phyloP scores from a whole-genome alignment of 2,113 vertebrate species.

The Neopipo cinnamomea region DNA sequence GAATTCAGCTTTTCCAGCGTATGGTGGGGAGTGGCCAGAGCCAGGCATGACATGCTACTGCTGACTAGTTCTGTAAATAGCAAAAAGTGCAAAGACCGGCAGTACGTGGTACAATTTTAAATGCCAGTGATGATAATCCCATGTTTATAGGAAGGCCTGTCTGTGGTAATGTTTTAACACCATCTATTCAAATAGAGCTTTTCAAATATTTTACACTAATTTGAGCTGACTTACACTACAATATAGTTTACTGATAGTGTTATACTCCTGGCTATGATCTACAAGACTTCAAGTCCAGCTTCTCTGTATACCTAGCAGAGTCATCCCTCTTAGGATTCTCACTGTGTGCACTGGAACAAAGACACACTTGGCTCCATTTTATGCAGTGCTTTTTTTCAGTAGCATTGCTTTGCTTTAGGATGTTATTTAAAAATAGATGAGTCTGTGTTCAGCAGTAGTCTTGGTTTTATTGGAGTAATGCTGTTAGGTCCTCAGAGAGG shows the following conservation, averaged over 20 bases:
- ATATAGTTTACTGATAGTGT: background rate
- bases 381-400: background rate
- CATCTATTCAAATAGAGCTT: background rate
- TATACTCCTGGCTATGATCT: background rate
- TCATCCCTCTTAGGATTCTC: background rate
- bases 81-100: background rate
- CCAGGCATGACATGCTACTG: background rate
- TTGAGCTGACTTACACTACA: background rate
- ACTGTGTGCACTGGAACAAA: background rate
- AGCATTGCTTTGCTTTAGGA: background rate
- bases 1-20: background rate
- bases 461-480: constrained; percentile 44
- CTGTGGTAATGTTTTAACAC: background rate
- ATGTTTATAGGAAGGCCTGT: background rate
- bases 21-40: background rate
- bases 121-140: background rate
- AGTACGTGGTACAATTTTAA: background rate
- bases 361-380: background rate
- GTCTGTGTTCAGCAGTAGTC: constrained; percentile 2
- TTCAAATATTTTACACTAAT: background rate
- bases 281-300: background rate
- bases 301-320: background rate
- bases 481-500: background rate
- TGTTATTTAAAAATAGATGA: background rate
- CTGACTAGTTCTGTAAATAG: background rate